Percentiles rank a stretch among this genome's conserved stretches.
Evolutionary conservation across 2,797 vertebrate species (phyloP).

Genomic region (Periparus ater): DNA sequence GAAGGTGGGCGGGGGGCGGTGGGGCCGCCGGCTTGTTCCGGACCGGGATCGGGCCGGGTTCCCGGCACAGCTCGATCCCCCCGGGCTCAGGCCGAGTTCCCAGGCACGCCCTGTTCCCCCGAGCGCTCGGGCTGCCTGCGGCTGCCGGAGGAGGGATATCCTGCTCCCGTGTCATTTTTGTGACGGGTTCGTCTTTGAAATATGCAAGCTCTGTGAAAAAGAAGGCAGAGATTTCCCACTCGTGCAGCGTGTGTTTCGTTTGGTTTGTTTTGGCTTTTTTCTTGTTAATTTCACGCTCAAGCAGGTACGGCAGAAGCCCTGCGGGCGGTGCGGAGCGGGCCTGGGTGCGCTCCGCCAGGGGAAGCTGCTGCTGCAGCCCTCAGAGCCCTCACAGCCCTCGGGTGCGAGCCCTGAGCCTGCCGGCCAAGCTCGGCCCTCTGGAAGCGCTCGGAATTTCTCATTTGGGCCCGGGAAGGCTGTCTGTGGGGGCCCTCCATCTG

Average conservation of each 20-base stretch:
- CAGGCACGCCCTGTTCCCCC: neutral
- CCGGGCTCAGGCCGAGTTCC: fast-evolving
- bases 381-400: neutral
- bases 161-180: fast-evolving
- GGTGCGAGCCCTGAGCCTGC: neutral
- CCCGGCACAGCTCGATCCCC: neutral
- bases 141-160: fast-evolving
- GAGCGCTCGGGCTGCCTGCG: neutral
- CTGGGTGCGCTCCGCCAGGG: neutral
- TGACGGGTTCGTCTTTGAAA: neutral
- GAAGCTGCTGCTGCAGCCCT: neutral
- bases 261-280: neutral
- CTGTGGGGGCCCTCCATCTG: fast-evolving
- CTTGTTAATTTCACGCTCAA: fast-evolving
- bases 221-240: neutral
- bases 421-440: fast-evolving
- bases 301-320: fast-evolving
- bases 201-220: too few relatives aligned
- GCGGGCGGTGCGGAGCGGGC: neutral
- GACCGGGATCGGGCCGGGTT: neutral
- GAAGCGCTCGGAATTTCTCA: fast-evolving
- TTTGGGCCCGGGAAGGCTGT: fast-evolving
- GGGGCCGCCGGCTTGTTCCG: neutral
- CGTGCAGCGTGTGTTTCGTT: too few relatives aligned
- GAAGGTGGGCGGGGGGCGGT: neutral